Percentiles rank a stretch among this genome's conserved stretches.
These are phyloP conservation scores for Tarsius wallacei DNA, from an alignment of 2,797 vertebrate species.

Conservation along the genomic window DNA sequence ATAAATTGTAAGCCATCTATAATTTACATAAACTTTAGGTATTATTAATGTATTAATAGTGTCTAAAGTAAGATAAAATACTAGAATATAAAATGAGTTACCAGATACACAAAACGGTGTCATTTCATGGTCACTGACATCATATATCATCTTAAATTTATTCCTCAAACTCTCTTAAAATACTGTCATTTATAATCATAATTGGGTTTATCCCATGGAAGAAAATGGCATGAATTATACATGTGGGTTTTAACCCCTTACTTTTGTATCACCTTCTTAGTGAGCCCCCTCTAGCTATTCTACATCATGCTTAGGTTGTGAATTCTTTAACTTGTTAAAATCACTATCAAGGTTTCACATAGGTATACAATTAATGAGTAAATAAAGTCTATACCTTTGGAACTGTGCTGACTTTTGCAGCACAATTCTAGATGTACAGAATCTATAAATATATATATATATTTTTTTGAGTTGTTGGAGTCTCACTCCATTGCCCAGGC, in stretches of 20 bases:
- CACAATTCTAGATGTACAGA: background rate
- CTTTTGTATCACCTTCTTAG: background rate
- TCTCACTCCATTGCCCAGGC: too few species aligned
- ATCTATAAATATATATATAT: background rate
- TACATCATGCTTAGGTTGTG: background rate
- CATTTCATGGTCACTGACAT: background rate
- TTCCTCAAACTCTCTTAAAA: conserved; percentile 41
- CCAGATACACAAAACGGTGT: background rate
- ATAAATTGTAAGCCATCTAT: background rate
- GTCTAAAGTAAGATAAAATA: conserved; percentile 2
- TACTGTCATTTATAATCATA: background rate
- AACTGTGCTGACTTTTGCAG: background rate
- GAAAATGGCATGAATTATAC: background rate
- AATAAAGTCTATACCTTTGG: background rate
- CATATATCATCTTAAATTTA: conserved; percentile 29
- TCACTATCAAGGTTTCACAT: background rate
- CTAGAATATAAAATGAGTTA: conserved; percentile 43
- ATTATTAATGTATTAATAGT: background rate
- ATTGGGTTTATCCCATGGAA: background rate
- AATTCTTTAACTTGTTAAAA: background rate
- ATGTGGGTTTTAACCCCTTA: background rate
- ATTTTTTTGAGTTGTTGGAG: too few species aligned
- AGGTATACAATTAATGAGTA: background rate
- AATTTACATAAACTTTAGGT: background rate
- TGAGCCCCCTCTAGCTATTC: background rate